Conservation (phyloP, 30 jellyfish, hydroid and myxozoan species). For the Cassiopea andromeda region DNA sequence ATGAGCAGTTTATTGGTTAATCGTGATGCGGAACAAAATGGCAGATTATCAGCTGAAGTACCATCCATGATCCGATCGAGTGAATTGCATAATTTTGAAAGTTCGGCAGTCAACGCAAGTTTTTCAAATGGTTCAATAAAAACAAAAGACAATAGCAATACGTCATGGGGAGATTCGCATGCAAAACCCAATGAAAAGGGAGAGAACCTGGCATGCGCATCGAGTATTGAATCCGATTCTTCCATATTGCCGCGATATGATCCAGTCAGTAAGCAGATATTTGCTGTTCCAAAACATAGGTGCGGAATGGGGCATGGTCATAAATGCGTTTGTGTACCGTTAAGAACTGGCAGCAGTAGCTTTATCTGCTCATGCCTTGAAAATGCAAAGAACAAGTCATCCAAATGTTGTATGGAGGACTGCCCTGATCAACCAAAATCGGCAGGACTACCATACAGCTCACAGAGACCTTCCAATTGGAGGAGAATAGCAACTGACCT, state of each 20-base stretch:
- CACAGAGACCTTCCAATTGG: conserved; percentile 59
- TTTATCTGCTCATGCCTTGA: conserved; percentile 78
- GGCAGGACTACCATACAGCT: conserved; percentile 62
- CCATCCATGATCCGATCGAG: not conserved
- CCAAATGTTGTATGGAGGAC: conserved; percentile 54
- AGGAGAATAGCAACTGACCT: conserved; percentile 50
- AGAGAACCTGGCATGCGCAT: conserved; percentile 2
- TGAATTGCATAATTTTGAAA: not conserved
- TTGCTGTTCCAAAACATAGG: conserved; percentile 72
- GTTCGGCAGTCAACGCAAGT: not conserved
- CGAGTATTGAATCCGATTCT: conserved; percentile 13
- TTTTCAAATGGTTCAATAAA: not conserved
- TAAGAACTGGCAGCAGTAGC: conserved; percentile 77
- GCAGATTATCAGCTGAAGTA: not conserved
- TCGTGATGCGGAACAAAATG: not conserved
- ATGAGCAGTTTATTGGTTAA: not conserved
- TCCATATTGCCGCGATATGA: conserved; percentile 22
- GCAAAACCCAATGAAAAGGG: not conserved
- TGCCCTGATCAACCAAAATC: conserved; percentile 49
- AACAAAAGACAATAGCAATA: not conserved
- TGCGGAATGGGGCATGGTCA: conserved; percentile 83
- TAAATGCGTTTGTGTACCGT: conserved; percentile 71
- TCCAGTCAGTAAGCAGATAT: conserved; percentile 42
- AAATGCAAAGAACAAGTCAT: conserved; percentile 46
- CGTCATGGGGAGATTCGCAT: not conserved